A percentile compares a stretch with the other conserved stretches of the same genome.
Evolutionary conservation across 2,888 invertebrate species (phyloP).

Genomic region (Cryptocheilus praepositus): DNA sequence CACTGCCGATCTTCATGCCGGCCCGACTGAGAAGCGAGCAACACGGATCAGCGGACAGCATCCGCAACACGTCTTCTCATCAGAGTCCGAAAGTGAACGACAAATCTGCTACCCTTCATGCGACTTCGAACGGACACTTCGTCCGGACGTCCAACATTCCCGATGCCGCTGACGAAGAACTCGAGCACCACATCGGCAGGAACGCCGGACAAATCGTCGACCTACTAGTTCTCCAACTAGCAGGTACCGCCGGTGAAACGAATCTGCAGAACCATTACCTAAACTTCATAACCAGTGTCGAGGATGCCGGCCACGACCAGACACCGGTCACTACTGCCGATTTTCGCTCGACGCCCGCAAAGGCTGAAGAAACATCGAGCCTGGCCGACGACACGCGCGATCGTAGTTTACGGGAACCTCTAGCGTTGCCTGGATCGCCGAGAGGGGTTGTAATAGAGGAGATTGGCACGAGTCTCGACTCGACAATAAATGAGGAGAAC

Average conservation of each 20-base stretch:
- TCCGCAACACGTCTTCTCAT: too few species aligned
- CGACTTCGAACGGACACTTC: too few species aligned
- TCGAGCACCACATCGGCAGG: too few species aligned
- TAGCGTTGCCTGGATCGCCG: slow-evolving; percentile 49
- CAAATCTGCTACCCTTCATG: too few species aligned
- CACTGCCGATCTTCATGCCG: slow-evolving; percentile 57
- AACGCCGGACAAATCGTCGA: slow-evolving; percentile 5
- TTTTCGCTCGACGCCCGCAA: not conserved
- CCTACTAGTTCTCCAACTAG: slow-evolving; percentile 19
- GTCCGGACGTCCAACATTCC: too few species aligned
- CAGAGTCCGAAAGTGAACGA: too few species aligned
- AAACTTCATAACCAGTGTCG: slow-evolving; percentile 67
- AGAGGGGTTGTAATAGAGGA: slow-evolving; percentile 67
- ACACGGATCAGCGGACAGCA: not conserved
- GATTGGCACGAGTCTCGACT: slow-evolving; percentile 51
- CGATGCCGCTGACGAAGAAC: too few species aligned
- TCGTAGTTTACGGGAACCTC: slow-evolving; percentile 49
- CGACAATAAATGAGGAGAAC: not conserved
- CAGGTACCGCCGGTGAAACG: slow-evolving; percentile 42
- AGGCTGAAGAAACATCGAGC: not conserved
- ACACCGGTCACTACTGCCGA: slow-evolving; percentile 2
- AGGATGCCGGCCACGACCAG: slow-evolving; percentile 46
- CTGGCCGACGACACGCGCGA: not conserved
- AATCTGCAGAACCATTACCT: slow-evolving; percentile 56
- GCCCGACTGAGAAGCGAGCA: not conserved